Conservation (phyloP, 2,113 vertebrate species). For the Rissa tridactyla region DNA sequence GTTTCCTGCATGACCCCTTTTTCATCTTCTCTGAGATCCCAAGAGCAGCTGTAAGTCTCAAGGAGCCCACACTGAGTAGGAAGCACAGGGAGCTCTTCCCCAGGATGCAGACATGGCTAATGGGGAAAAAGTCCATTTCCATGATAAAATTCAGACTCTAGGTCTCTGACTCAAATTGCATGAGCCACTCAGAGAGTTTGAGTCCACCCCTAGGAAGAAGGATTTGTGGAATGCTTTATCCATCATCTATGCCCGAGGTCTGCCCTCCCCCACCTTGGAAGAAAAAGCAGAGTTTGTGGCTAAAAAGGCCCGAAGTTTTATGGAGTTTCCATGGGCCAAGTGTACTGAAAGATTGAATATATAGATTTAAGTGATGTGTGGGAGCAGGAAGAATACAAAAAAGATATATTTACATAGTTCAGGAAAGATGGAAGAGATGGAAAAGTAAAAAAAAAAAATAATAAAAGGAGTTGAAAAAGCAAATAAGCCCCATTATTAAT, state of each 20-base stretch:
- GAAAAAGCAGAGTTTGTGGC: not conserved
- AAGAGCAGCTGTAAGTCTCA: not conserved
- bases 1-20: not conserved
- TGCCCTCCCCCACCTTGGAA: not conserved
- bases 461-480: conserved; percentile 1
- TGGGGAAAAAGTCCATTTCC: not conserved
- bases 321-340: not conserved
- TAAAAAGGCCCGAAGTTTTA: not conserved
- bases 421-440: not conserved
- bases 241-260: not conserved
- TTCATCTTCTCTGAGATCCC: not conserved
- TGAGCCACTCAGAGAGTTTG: not conserved
- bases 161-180: not conserved
- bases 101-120: not conserved
- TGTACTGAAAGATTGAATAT: not conserved
- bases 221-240: not conserved
- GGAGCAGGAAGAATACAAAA: not conserved
- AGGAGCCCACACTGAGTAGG: not conserved
- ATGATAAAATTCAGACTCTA: not conserved
- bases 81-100: not conserved
- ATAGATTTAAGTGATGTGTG: not conserved
- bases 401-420: not conserved
- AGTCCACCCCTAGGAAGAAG: not conserved
- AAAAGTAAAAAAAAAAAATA: not conserved
- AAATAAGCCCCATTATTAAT: conserved; percentile 27